Conservation (phyloP, 2,888 invertebrate species). For the Sericinus montela region DNA sequence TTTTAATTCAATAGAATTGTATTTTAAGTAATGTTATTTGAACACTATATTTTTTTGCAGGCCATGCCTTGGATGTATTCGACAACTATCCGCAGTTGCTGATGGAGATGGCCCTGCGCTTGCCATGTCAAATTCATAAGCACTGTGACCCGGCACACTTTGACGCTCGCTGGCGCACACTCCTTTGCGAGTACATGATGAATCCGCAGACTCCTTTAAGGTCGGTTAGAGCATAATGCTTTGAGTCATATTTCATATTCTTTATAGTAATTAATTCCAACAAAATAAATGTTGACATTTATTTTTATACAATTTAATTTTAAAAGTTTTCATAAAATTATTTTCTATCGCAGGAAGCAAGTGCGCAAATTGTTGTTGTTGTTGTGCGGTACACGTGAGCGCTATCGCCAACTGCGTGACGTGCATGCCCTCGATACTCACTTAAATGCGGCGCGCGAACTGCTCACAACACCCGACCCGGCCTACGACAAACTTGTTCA, state of each 20-base stretch:
- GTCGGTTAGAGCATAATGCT: constrained; percentile 28
- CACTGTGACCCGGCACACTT: constrained; percentile 82
- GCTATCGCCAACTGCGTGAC: constrained; percentile 95
- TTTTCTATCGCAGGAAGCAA: constrained; percentile 88
- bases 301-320: too few species aligned
- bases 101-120: constrained; percentile 95
- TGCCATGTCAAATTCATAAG: constrained; percentile 96
- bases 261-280: too few species aligned
- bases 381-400: constrained; percentile 96
- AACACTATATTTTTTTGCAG: too few species aligned
- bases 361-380: constrained; percentile 94
- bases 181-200: constrained; percentile 97
- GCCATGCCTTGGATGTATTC: constrained; percentile 94
- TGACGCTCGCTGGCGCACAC: constrained; percentile 86
- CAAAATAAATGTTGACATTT: too few species aligned
- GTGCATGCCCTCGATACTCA: constrained; percentile 95
- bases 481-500: constrained; percentile 95
- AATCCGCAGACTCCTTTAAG: constrained; percentile 92
- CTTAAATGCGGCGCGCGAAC: constrained; percentile 82
- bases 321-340: too few species aligned
- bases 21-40: too few species aligned
- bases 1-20: too few species aligned
- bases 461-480: constrained; percentile 70
- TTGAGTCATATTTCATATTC: too few species aligned
- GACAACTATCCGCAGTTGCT: constrained; percentile 96